A percentile compares a stretch with the other conserved stretches of the same genome.
Evolutionary conservation across 2,113 vertebrate genomes (phyloP).

Genomic region (Solea senegalensis): DNA sequence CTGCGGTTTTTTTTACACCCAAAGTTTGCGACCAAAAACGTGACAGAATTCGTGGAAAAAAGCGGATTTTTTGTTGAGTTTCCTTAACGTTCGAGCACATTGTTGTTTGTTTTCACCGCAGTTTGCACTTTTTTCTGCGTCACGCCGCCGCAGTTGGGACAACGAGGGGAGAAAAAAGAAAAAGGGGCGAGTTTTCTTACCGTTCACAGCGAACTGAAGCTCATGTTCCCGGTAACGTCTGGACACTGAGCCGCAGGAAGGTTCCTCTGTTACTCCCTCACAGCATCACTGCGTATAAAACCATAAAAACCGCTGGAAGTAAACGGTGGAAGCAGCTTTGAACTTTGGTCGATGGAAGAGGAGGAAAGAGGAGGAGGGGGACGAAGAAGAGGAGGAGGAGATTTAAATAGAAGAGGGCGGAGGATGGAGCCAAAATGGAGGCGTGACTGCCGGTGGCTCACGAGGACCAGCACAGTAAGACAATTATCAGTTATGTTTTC

Average conservation of each 20-base stretch:
- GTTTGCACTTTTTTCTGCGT: neutral
- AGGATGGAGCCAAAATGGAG: neutral
- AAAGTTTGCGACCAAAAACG: slow-evolving; percentile 12
- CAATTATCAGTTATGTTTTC: too few species aligned
- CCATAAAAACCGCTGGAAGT: neutral
- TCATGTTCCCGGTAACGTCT: slow-evolving; percentile 31
- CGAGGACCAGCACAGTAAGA: too few species aligned
- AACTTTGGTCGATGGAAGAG: slow-evolving; percentile 41
- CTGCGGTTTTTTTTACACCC: neutral
- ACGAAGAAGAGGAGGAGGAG: neutral
- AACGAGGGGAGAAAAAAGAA: neutral
- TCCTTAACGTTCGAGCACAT: neutral
- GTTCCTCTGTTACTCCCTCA: neutral
- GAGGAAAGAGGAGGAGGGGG: neutral
- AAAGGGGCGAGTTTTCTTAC: slow-evolving; percentile 44
- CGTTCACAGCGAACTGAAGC: slow-evolving; percentile 35
- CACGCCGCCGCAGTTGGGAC: slow-evolving; percentile 2
- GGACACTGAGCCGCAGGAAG: neutral
- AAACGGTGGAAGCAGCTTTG: slow-evolving; percentile 1
- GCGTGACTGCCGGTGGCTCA: slow-evolving; percentile 12
- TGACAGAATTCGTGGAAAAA: neutral
- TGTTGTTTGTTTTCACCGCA: neutral
- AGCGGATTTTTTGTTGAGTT: neutral
- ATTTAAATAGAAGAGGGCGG: slow-evolving; percentile 41
- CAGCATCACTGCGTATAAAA: neutral